phyloP scores from a whole-genome alignment of 1,140 invertebrate genomes.

The Eumaeus atala region DNA sequence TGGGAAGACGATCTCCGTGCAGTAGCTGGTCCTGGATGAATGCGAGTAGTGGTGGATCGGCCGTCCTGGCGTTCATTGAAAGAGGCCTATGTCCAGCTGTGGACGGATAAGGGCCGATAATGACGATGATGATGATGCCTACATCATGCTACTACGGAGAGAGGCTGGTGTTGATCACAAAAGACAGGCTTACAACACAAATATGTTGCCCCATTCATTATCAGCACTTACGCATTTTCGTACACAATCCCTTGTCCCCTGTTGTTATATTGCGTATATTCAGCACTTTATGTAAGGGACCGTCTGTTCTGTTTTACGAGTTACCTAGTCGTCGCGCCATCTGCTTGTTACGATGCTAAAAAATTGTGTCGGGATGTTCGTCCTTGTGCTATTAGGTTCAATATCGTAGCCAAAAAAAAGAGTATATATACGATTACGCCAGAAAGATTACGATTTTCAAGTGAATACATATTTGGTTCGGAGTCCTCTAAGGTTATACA shows the following conservation, averaged over 20 bases:
- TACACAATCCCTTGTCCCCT: constrained; percentile 18
- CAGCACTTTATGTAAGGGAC: constrained; percentile 31
- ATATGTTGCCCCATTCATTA: neutral
- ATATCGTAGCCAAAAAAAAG: too few relatives aligned
- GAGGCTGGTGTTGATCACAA: neutral
- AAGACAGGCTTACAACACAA: constrained; percentile 4
- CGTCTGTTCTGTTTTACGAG: constrained; percentile 36
- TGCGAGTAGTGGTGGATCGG: too few relatives aligned
- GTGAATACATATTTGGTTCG: too few relatives aligned
- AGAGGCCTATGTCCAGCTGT: too few relatives aligned
- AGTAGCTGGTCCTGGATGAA: too few relatives aligned
- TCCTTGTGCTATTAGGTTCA: neutral
- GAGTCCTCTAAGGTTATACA: too few relatives aligned
- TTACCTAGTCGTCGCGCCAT: constrained; percentile 18
- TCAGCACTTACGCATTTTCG: constrained; percentile 6
- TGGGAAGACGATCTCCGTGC: too few relatives aligned
- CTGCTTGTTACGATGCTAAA: constrained; percentile 29
- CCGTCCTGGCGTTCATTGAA: too few relatives aligned
- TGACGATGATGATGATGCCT: neutral
- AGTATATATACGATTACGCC: too few relatives aligned
- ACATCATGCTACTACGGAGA: too few relatives aligned
- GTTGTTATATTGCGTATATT: constrained; percentile 29
- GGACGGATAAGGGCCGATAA: too few relatives aligned
- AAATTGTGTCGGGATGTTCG: constrained; percentile 12
- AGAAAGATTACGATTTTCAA: too few relatives aligned